Evolutionary conservation across 2,113 vertebrate genomes (phyloP), one percentile per base, ranked within the genome.

Genomic region (Chloebia gouldiae): DNA sequence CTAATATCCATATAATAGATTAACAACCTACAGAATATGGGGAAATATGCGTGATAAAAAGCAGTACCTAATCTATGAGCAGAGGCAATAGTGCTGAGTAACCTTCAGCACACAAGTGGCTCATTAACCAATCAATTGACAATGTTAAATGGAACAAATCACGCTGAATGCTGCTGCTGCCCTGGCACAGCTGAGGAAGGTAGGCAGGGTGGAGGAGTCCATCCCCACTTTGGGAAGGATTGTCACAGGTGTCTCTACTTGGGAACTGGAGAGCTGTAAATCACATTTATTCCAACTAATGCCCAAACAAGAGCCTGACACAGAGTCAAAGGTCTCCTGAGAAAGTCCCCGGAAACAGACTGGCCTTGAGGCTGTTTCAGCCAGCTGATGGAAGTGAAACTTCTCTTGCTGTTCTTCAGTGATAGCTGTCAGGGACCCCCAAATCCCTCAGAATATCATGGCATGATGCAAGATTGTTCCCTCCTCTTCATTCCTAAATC

Each of bases 61-160:
- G 54, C 78, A 95, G 66, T 81, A 60, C 63, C 60, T 71, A 51
- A 77, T 81, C 90, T 69, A 37, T 63, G 63, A 86, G 77, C 57
- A 90, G 69, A 88, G 45, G 73, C 85, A 86, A 75, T 35, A 63
- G 49, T 14, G 68, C 90, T n/a, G 60, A 94, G 85, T 94, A 90
- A 95, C 91, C 85, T 11, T 42, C 24, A 72, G 94, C 91, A 93
- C 93, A 90, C 81, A 83, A 96, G 92, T 40, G 85, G 76, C 91
- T 96, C 94, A 93, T 94, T 95, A 95, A 83, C 68, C 50, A 79
- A 84, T 79, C 85, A 86, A 92, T 81, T 69, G 72, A 90, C 70
- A 42, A 78, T 53, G 59, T 59, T 91, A 85, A 95, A 91, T 63
- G 90, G n/a, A 82, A 3, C 76, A 96, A 94, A 65, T 92, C 56